Conservation (phyloP, 1,140 invertebrate genomes). For the Trinorchestia longiramus region DNA sequence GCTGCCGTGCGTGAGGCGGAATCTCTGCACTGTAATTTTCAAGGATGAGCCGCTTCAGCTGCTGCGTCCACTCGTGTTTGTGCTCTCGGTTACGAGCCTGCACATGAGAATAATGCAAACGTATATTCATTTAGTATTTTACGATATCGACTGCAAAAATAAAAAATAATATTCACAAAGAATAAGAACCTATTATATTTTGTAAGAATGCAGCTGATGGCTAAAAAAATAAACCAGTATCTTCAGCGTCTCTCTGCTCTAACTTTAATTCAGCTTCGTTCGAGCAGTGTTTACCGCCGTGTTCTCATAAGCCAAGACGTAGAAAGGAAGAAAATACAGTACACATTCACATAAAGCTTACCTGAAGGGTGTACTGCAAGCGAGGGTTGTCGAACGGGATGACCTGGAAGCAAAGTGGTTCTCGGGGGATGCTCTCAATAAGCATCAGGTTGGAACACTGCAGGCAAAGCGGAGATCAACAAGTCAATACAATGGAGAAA, state of each 20-base stretch:
- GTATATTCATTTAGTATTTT: background rate
- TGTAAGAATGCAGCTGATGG: background rate
- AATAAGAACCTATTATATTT: background rate
- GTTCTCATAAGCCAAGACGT: too few species aligned
- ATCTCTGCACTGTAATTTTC: conserved; percentile 95
- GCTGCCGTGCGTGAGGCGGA: conserved; percentile 90
- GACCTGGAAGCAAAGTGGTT: conserved; percentile 94
- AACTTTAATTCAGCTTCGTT: background rate
- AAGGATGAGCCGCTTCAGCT: conserved; percentile 91
- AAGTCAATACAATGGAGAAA: background rate
- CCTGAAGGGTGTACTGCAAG: conserved; percentile 89
- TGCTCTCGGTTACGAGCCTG: conserved; percentile 87
- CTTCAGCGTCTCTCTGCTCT: background rate
- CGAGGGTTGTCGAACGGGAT: conserved; percentile 95
- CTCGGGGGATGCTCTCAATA: conserved; percentile 93
- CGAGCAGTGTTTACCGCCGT: too few species aligned
- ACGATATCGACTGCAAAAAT: background rate
- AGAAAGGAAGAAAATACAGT: too few species aligned
- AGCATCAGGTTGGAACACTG: conserved; percentile 98
- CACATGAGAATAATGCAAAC: background rate
- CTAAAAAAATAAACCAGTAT: background rate
- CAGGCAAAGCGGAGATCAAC: conserved; percentile 63
- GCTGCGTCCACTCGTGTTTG: conserved; percentile 93
- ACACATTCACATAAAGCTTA: conserved; percentile 70
- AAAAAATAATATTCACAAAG: background rate